These are phyloP conservation scores for Acleris emargana DNA, from an alignment of 2,888 invertebrate species.

Conservation along the genomic window DNA sequence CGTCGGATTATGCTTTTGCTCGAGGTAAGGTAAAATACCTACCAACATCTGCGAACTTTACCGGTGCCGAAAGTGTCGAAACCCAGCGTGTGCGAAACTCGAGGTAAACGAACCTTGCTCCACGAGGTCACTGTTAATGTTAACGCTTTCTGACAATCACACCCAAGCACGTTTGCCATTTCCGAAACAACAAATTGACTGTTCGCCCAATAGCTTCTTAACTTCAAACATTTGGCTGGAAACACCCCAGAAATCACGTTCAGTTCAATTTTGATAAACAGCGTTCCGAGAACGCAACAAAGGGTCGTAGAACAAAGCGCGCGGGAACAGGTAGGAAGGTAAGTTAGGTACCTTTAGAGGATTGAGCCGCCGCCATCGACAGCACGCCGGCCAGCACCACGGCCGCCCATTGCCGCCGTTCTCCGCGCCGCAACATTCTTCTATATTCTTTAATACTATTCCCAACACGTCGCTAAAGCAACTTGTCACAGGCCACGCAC, in stretches of 20 bases:
- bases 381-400: slow-evolving; percentile 69
- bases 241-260: slow-evolving; percentile 35
- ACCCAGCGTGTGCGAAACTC: slow-evolving; percentile 26
- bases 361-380: slow-evolving; percentile 73
- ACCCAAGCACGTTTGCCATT: slow-evolving; percentile 14
- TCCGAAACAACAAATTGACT: background rate
- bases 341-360: slow-evolving; percentile 76
- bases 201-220: slow-evolving; percentile 8
- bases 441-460: slow-evolving; percentile 67
- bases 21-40: background rate
- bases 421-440: slow-evolving; percentile 70
- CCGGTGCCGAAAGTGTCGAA: slow-evolving; percentile 26
- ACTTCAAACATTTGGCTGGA: slow-evolving; percentile 9
- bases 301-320: slow-evolving; percentile 70
- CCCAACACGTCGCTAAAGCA: slow-evolving; percentile 71
- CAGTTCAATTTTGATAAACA: slow-evolving; percentile 24
- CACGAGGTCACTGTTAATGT: slow-evolving; percentile 33
- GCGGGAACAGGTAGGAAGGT: slow-evolving; percentile 70
- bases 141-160: slow-evolving; percentile 8
- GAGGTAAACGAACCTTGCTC: slow-evolving; percentile 34
- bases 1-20: background rate
- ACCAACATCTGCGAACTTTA: slow-evolving; percentile 15
- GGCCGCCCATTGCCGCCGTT: slow-evolving; percentile 65
- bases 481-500: slow-evolving; percentile 75
- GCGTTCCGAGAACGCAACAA: slow-evolving; percentile 62